These are phyloP conservation scores for Xylocampa areola DNA, from an alignment of 2,888 invertebrate genomes.

Conservation along the genomic window DNA sequence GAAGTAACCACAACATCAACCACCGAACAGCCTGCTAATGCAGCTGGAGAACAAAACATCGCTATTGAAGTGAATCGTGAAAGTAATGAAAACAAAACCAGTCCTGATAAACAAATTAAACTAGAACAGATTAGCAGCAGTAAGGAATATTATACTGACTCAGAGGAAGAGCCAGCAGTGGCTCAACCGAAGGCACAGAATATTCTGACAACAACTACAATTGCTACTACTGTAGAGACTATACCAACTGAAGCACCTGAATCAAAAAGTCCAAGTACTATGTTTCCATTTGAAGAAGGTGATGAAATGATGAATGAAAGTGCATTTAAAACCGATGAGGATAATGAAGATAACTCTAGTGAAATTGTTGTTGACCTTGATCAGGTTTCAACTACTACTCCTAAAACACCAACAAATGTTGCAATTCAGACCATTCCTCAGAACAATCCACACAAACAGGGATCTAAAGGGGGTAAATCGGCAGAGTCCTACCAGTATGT, in stretches of 20 bases:
- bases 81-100: not conserved
- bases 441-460: not conserved
- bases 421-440: not conserved
- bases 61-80: conserved; percentile 5
- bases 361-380: conserved; percentile 32
- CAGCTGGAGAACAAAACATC: not conserved
- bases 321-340: conserved; percentile 24
- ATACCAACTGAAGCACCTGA: not conserved
- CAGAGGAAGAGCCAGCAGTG: conserved; percentile 22
- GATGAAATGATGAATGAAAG: conserved; percentile 22
- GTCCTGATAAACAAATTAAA: not conserved
- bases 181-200: not conserved
- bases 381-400: not conserved
- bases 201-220: not conserved
- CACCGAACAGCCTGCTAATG: conserved; percentile 1
- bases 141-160: conserved; percentile 43
- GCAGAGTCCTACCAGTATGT: conserved; percentile 29
- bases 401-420: not conserved
- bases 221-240: not conserved
- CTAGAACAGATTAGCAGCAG: not conserved
- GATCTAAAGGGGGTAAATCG: not conserved
- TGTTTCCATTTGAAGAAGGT: conserved; percentile 47
- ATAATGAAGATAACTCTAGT: conserved; percentile 33
- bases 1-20: not conserved
- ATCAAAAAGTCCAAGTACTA: conserved; percentile 32